Conservation (phyloP, 2,113 vertebrate species). For the Dicerorhinus sumatrensis region DNA sequence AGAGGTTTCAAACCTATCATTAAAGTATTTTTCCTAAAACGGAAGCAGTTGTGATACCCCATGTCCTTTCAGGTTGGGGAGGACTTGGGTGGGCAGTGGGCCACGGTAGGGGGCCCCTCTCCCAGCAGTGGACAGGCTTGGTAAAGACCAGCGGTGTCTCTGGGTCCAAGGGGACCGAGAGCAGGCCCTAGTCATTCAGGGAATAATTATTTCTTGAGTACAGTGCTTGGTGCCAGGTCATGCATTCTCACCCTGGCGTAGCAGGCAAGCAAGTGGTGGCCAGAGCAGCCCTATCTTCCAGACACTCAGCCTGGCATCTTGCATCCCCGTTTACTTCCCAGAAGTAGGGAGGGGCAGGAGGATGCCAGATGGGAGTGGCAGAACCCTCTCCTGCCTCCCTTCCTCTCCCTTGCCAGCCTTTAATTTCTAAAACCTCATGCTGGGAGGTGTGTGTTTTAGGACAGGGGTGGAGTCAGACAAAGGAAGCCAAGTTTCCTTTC, state of each 20-base stretch:
- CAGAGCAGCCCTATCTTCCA: neutral
- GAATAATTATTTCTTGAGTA: neutral
- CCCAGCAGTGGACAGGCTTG: neutral
- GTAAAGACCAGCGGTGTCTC: neutral
- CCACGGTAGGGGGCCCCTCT: neutral
- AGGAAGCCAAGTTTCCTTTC: slow-evolving; percentile 65
- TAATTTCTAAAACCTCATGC: neutral
- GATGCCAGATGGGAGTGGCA: neutral
- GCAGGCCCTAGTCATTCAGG: neutral
- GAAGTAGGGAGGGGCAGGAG: neutral
- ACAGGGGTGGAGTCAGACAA: slow-evolving; percentile 54
- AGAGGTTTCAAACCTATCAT: slow-evolving; percentile 49
- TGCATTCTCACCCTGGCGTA: neutral
- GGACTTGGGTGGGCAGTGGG: neutral
- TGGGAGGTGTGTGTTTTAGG: slow-evolving; percentile 44
- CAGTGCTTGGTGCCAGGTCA: neutral
- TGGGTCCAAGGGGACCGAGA: neutral
- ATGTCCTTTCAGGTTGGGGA: slow-evolving; percentile 18
- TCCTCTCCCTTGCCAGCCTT: neutral
- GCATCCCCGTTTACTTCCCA: neutral
- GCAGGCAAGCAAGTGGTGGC: neutral
- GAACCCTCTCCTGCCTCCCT: neutral
- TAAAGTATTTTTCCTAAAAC: slow-evolving; percentile 79
- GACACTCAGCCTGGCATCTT: neutral
- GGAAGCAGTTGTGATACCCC: slow-evolving; percentile 3